Conservation (phyloP, 2,113 vertebrate genomes). For the Epinephelus moara region DNA sequence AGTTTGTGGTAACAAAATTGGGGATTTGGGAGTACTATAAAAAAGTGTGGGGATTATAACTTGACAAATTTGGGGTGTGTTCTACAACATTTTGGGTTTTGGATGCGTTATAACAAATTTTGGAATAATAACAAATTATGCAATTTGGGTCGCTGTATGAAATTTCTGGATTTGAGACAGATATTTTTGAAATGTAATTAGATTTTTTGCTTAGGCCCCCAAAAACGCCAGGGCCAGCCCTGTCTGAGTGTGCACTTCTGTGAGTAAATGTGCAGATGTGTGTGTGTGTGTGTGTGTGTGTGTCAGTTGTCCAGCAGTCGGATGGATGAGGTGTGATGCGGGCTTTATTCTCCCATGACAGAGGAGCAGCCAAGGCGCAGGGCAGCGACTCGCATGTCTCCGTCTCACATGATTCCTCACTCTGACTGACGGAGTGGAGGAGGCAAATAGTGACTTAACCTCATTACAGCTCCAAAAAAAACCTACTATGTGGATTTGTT, state of each 20-base stretch:
- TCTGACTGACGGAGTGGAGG: constrained; percentile 41
- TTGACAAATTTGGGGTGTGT: background rate
- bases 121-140: background rate
- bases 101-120: background rate
- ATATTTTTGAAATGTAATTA: too few relatives aligned
- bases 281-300: constrained; percentile 24
- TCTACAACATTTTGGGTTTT: background rate
- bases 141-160: background rate
- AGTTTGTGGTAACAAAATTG: background rate
- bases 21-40: background rate
- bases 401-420: constrained; percentile 61
- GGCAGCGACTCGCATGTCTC: constrained; percentile 44
- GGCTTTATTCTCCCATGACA: constrained; percentile 61
- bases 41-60: background rate
- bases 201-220: background rate
- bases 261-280: background rate
- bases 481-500: constrained; percentile 54
- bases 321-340: constrained; percentile 70
- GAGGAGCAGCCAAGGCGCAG: constrained; percentile 42
- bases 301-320: constrained; percentile 27
- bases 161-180: background rate
- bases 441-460: constrained; percentile 54
- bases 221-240: background rate
- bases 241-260: background rate
- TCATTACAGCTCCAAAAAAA: constrained; percentile 49